Percentiles rank a stretch among this genome's conserved stretches.
Evolutionary conservation across 1,140 invertebrate species (phyloP).

Genomic region (Sarcophaga bullata): DNA sequence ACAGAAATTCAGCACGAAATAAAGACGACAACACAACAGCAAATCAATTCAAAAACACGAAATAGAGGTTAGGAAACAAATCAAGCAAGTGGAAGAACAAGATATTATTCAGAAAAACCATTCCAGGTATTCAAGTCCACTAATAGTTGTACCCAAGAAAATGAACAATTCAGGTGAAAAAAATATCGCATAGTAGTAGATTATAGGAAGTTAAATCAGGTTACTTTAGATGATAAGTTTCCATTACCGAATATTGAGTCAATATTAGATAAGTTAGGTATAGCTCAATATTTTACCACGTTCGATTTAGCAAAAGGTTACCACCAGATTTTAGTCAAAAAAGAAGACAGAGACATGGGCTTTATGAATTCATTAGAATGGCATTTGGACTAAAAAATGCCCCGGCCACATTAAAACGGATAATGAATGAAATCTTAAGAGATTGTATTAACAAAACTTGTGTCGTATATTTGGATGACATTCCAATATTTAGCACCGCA

Average conservation of each 20-base stretch:
- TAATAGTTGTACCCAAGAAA: constrained; percentile 27
- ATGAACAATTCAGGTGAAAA: neutral
- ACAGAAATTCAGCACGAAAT: no score
- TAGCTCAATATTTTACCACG: constrained; percentile 41
- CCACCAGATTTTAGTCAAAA: no score
- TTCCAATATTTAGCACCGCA: no score
- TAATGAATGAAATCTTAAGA: no score
- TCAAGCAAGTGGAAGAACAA: no score
- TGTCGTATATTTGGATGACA: no score
- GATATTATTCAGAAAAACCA: neutral
- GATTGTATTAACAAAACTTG: no score
- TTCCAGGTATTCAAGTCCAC: neutral
- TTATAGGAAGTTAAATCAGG: constrained; percentile 52
- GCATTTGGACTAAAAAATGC: no score
- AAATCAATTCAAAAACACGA: constrained; percentile 14
- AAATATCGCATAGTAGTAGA: constrained; percentile 36
- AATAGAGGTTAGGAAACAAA: neutral
- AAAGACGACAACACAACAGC: no score
- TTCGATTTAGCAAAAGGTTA: constrained; percentile 36
- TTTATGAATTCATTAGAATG: no score
- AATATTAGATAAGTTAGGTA: constrained; percentile 42
- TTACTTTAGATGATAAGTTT: constrained; percentile 29
- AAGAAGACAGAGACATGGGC: no score
- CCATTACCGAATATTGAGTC: constrained; percentile 42
- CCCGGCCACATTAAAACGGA: no score